Conservation (phyloP, 2,797 vertebrate species). For the Microctenopoma lineatum region DNA sequence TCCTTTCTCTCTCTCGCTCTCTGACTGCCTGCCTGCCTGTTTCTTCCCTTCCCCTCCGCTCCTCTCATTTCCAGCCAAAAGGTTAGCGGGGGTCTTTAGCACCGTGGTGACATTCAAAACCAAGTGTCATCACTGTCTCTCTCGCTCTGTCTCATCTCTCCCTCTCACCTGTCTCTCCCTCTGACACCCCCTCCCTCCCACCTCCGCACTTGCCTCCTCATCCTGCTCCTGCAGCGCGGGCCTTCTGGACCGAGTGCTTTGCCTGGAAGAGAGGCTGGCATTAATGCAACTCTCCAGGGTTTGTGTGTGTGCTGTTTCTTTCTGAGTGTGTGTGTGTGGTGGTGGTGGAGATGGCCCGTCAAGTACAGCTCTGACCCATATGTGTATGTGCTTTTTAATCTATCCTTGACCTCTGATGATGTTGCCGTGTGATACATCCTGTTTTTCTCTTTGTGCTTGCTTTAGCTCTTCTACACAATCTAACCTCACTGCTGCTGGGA, state of each 20-base stretch:
- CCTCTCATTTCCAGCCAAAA: slow-evolving; percentile 76
- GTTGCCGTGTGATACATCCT: slow-evolving; percentile 36
- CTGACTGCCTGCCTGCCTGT: slow-evolving; percentile 56
- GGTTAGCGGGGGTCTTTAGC: slow-evolving; percentile 83
- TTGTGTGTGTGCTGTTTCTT: slow-evolving; percentile 61
- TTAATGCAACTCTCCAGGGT: slow-evolving; percentile 68
- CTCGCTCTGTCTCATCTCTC: slow-evolving; percentile 59
- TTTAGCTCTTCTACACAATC: slow-evolving; percentile 6
- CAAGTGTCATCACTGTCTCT: slow-evolving; percentile 76
- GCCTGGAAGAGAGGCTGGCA: slow-evolving; percentile 71
- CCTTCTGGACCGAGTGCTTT: slow-evolving; percentile 78
- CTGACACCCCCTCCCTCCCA: slow-evolving; percentile 16
- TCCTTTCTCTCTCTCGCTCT: slow-evolving; percentile 54
- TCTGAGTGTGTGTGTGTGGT: slow-evolving; percentile 15
- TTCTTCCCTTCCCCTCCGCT: slow-evolving; percentile 32
- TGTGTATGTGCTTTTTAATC: slow-evolving; percentile 58
- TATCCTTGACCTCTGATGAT: slow-evolving; percentile 59
- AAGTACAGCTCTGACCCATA: slow-evolving; percentile 67
- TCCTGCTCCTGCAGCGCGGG: slow-evolving; percentile 72
- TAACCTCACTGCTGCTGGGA: slow-evolving; percentile 5
- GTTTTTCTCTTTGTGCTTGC: slow-evolving; percentile 30
- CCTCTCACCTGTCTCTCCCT: slow-evolving; percentile 63
- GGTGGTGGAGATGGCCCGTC: slow-evolving; percentile 52
- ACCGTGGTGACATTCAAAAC: slow-evolving; percentile 83
- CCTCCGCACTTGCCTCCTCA: slow-evolving; percentile 51